Evolutionary conservation across 2,888 invertebrate species (phyloP), one percentile per base, ranked within the genome.

Genomic region (Nymphalis polychloros): DNA sequence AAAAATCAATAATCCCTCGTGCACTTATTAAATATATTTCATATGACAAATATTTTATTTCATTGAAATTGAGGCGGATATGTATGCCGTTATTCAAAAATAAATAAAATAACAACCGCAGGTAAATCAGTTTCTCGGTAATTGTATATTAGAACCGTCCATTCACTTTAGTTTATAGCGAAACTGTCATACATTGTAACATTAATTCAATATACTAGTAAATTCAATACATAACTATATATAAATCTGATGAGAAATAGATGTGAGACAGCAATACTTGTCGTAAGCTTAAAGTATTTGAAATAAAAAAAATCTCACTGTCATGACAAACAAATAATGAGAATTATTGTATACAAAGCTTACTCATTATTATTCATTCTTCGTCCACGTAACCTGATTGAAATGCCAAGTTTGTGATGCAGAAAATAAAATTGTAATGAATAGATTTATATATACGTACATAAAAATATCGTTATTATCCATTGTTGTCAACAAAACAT

Each of bases 361-460:
- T 57, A 17, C 19, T 64, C 64, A 67, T 67, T 70, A 61, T 41
- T 61, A 70, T 70, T 70, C 70, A 64, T 23, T 55, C 50, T 50
- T 59, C 60, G 61, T 64, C 2, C 62, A 31, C 61, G 27, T 31
- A 62, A 35, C 17, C 27, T 70, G 10, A 50, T 31, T 53, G 49
- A 69, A 27, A 59, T 53, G 17, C 48, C 17, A 23, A 47, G 52
- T 50, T 41, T 59, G 31, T 55, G 53, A 27, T 16, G 19, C 57
- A 35, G 41, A 57, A 53, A 57, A 41, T 57, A 57, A 41, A 57
- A 8, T 13, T 19, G 7, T 57, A 41, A 55, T 23, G 23, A 10
- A 52, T 31, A 31, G 8, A 35, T 35, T 13, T n/a, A 55, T 31
- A 31, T 55, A 55, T n/a, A 35, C 8, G 4, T 16, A 49, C n/a